phyloP scores from a whole-genome alignment of 2,797 vertebrate species.

The Takifugu rubripes region DNA sequence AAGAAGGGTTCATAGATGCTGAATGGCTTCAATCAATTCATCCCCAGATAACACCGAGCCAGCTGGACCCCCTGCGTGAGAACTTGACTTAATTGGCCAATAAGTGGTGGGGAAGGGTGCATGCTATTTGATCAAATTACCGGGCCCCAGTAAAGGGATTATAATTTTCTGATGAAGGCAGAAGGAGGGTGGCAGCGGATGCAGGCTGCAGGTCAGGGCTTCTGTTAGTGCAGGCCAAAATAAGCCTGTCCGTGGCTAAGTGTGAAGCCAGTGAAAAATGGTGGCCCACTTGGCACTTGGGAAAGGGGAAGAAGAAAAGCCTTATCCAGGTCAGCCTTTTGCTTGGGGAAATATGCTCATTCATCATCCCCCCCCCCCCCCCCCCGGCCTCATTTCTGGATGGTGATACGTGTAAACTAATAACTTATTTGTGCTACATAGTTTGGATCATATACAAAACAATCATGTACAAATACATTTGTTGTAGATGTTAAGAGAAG shows the following conservation, averaged over 20 bases:
- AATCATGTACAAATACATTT: slow-evolving; percentile 68
- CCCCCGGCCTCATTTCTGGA: slow-evolving; percentile 96
- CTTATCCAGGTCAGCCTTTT: slow-evolving; percentile 92
- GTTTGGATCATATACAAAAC: slow-evolving; percentile 76
- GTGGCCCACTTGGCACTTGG: slow-evolving; percentile 86
- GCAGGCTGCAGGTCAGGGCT: slow-evolving; percentile 76
- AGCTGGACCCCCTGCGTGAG: slow-evolving; percentile 99
- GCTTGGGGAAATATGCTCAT: slow-evolving; percentile 88
- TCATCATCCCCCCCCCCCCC: slow-evolving; percentile 80
- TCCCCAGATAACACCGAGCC: slow-evolving; percentile 93
- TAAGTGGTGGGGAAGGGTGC: slow-evolving; percentile 97
- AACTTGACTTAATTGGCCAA: slow-evolving; percentile 99
- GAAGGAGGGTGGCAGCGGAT: slow-evolving; percentile 56
- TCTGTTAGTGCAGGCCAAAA: slow-evolving; percentile 74
- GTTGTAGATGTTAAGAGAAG: neutral
- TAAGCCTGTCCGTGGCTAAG: slow-evolving; percentile 80
- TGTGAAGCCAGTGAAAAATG: slow-evolving; percentile 91
- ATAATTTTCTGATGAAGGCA: slow-evolving; percentile 80
- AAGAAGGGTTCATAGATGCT: slow-evolving; percentile 93
- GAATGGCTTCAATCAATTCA: slow-evolving; percentile 99
- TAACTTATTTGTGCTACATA: slow-evolving; percentile 80
- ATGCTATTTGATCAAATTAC: slow-evolving; percentile 98
- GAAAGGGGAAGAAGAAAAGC: slow-evolving; percentile 65
- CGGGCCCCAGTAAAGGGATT: slow-evolving; percentile 85
- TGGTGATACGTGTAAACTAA: slow-evolving; percentile 87